Percentiles rank a stretch among this genome's conserved stretches.
Evolutionary conservation across 2,797 vertebrate species (phyloP).

Genomic region (Parauchenoglanis ngamensis): DNA sequence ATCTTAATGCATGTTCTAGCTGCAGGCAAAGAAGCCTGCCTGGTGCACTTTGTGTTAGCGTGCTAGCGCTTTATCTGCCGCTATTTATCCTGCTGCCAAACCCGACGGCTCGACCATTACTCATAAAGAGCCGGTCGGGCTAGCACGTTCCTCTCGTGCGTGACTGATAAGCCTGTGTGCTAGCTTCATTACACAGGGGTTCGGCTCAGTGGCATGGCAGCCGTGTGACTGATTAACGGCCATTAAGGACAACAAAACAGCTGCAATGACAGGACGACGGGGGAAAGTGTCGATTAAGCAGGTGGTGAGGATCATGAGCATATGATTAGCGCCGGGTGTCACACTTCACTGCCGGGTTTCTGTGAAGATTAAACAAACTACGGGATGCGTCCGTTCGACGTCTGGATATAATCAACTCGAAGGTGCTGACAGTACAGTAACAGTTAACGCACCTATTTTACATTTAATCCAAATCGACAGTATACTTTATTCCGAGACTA

Average conservation of each 20-base stretch:
- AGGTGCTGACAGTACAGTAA: background rate
- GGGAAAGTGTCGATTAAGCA: slow-evolving; percentile 12
- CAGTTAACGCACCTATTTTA: background rate
- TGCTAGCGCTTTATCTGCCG: slow-evolving; percentile 69
- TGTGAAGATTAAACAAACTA: background rate
- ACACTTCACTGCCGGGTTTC: background rate
- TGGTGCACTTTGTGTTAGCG: slow-evolving; percentile 65
- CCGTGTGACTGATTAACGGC: slow-evolving; percentile 47
- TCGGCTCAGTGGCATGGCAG: slow-evolving; percentile 39
- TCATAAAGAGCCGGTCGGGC: slow-evolving; percentile 67
- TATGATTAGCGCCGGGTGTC: background rate
- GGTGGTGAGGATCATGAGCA: slow-evolving; percentile 29
- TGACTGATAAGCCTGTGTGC: slow-evolving; percentile 47
- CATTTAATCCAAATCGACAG: background rate
- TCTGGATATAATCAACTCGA: background rate
- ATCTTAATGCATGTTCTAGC: slow-evolving; percentile 65
- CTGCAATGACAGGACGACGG: background rate
- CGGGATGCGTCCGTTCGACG: background rate
- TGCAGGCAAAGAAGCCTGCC: slow-evolving; percentile 57
- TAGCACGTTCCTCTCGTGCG: slow-evolving; percentile 55
- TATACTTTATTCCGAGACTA: background rate
- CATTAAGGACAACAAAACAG: slow-evolving; percentile 41
- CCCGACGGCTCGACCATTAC: slow-evolving; percentile 73
- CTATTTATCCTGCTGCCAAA: slow-evolving; percentile 78
- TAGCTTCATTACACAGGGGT: slow-evolving; percentile 50